A percentile compares a stretch with the other conserved stretches of the same genome.
These are phyloP conservation scores for Brachypalpus laphriformis DNA, from an alignment of 2,888 invertebrate species.

Conservation along the genomic window DNA sequence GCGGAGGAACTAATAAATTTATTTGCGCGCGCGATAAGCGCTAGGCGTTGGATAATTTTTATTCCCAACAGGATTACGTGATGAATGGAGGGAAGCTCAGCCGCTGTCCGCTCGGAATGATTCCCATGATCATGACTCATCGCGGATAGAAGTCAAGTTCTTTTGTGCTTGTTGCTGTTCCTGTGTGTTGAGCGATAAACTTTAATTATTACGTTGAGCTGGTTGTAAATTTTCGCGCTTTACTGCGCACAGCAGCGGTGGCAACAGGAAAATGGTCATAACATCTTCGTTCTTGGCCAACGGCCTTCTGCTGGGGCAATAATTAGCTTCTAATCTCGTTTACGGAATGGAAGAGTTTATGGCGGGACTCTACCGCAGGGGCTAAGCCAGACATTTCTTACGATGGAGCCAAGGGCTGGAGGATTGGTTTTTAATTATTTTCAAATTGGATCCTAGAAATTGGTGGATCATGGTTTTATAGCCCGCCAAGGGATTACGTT, in stretches of 20 bases:
- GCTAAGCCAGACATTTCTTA: background rate
- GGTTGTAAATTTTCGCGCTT: conserved; percentile 54
- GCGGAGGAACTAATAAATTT: conserved; percentile 64
- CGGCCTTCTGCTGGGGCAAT: conserved; percentile 41
- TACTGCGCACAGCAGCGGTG: conserved; percentile 24
- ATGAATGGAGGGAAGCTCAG: conserved; percentile 50
- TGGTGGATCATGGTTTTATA: background rate
- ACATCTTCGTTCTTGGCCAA: conserved; percentile 62
- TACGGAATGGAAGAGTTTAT: conserved; percentile 51
- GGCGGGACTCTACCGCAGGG: conserved; percentile 22
- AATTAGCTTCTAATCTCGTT: conserved; percentile 64
- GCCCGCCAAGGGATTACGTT: background rate
- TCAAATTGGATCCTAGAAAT: conserved; percentile 45
- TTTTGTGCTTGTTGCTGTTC: background rate
- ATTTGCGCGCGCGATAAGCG: conserved; percentile 64
- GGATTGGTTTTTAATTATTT: conserved; percentile 59
- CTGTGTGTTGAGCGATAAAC: conserved; percentile 37
- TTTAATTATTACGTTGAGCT: conserved; percentile 66
- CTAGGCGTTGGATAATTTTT: conserved; percentile 63
- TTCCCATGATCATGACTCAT: conserved; percentile 58
- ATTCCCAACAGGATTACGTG: conserved; percentile 55
- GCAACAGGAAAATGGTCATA: conserved; percentile 63
- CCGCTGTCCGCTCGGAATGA: too few species aligned
- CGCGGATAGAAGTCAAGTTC: background rate
- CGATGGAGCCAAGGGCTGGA: conserved; percentile 1